These are phyloP conservation scores for Tipula lateralis DNA, from an alignment of 2,888 invertebrate genomes.

Conservation along the genomic window DNA sequence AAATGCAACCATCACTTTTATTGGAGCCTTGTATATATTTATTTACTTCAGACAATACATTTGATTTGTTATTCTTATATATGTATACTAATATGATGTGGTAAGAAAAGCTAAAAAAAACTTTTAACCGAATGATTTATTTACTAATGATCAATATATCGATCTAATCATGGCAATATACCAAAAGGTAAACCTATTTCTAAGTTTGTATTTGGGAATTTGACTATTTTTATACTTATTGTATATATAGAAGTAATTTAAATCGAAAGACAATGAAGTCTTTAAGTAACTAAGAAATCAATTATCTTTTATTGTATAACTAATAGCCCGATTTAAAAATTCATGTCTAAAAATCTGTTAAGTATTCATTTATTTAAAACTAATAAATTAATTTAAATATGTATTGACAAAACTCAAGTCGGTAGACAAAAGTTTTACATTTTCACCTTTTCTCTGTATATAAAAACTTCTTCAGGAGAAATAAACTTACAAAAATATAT, in stretches of 20 bases:
- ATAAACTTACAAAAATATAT: background rate
- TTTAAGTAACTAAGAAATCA: background rate
- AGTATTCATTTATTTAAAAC: background rate
- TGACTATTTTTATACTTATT: background rate
- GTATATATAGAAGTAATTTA: background rate
- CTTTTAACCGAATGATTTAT: background rate
- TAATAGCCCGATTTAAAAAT: background rate
- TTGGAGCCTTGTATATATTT: background rate
- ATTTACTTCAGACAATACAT: background rate
- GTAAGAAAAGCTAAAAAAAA: background rate
- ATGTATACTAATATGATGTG: background rate
- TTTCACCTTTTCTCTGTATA: background rate
- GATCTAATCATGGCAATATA: background rate
- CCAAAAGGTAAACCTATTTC: background rate
- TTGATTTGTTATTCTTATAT: background rate
- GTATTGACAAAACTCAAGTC: background rate
- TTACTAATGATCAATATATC: background rate
- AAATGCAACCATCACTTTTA: background rate
- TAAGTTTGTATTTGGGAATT: background rate
- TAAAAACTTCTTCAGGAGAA: background rate
- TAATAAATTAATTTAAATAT: background rate
- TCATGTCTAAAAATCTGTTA: background rate
- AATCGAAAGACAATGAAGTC: background rate
- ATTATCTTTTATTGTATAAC: background rate
- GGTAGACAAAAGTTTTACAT: background rate